Base-by-base conservation (phyloP, 2,888 invertebrate species). In the Scotopteryx bipunctaria region DNA sequence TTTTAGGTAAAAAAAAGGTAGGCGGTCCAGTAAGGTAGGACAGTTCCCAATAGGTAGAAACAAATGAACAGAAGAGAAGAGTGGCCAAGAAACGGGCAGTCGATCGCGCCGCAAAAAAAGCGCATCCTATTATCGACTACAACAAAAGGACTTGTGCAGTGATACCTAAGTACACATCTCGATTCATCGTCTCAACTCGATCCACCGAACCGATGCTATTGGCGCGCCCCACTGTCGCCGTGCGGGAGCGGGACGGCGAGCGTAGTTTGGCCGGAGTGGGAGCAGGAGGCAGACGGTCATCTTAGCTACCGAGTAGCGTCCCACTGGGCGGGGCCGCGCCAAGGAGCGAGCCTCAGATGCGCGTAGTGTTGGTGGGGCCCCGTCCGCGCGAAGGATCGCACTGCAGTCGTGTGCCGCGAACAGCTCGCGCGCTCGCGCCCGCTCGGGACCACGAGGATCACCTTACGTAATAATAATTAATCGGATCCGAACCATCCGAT, bases 341-440 rank as follows among this genome's bases (percentile, higher is more conserved):
- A 85, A 84, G 86, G 85, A 90, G 87, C 81, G 90, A 87, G 88
- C 90, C 91, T 91, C 86, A 90, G 92, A 92, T 92, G 92, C 92
- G 92, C 91, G 89, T 83, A 86, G 91, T 86, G 91, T 86, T 91
- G 92, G 92, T 91, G 92, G 92, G 92, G 91, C 83, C 86, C 83
- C 86, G 86, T 86, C 82, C 86, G 86, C 76, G 78, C 90, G 88
- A 87, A 89, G 86, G 91, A 88, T 86, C 88, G 88, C 91, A 92
- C 86, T 90, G 89, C 90, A 89, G 90, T 90, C 92, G 92, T 84
- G 83, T 76, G 85, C 76, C 83, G 89, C 84, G 83, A 78, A 75
- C 66, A 67, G 80, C 74, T 76, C 88, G 86, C 82, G 86, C 87
- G 86, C 83, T 68, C 85, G 88, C 80, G 78, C 66, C 69, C 76